Evolutionary conservation across 2,113 vertebrate species (phyloP).

Genomic region (Onychostruthus taczanowskii): DNA sequence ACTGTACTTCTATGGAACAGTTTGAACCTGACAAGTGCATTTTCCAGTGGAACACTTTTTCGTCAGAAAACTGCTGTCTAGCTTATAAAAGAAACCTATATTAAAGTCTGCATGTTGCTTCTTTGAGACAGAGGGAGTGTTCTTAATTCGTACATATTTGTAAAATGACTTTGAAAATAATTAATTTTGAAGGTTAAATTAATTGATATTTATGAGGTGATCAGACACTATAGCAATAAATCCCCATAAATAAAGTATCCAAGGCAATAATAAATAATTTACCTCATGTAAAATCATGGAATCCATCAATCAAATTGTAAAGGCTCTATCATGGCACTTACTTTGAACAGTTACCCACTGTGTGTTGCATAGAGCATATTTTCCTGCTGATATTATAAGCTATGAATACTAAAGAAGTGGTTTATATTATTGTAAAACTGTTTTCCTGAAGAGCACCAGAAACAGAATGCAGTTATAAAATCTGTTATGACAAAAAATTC

Average conservation of each 20-base stretch:
- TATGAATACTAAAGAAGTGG: neutral
- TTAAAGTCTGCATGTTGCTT: neutral
- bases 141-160: neutral
- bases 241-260: neutral
- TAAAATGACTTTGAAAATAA: neutral
- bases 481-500: no score
- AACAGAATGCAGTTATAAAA: neutral
- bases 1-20: constrained; percentile 10
- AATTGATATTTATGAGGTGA: neutral
- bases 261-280: neutral
- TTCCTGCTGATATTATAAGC: constrained; percentile 12
- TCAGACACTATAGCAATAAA: neutral
- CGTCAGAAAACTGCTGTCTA: neutral
- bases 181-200: neutral
- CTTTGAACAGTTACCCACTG: neutral
- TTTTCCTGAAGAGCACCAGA: neutral
- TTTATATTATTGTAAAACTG: constrained; percentile 25
- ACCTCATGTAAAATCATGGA: neutral
- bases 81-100: constrained; percentile 26
- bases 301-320: neutral
- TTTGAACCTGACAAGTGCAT: constrained; percentile 40
- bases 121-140: neutral
- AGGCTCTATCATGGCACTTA: neutral
- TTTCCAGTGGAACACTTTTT: constrained; percentile 54
- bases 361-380: neutral